These are phyloP conservation scores for Caenorhabditis macrosperma DNA, from an alignment of 2,888 invertebrate genomes.

Conservation along the genomic window DNA sequence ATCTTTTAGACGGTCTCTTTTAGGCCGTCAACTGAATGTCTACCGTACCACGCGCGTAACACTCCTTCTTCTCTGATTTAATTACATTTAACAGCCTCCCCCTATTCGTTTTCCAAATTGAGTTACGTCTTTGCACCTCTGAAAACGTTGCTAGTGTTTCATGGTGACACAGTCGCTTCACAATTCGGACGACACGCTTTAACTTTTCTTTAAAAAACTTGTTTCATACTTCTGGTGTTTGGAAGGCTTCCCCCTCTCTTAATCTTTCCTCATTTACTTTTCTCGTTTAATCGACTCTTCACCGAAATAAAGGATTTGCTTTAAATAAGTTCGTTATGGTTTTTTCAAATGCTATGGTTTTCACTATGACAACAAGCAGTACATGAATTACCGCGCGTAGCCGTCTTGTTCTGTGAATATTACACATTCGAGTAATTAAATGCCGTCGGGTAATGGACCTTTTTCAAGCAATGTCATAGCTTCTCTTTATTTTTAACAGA, in stretches of 20 bases:
- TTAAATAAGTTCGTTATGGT: too few species aligned
- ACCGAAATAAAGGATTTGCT: slow-evolving; percentile 5
- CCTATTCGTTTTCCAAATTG: background rate
- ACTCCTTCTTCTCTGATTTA: slow-evolving; percentile 44
- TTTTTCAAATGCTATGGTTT: too few species aligned
- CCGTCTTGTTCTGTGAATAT: too few species aligned
- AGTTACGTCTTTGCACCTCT: background rate
- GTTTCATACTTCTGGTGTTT: slow-evolving; percentile 5
- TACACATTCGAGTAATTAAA: too few species aligned
- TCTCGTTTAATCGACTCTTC: background rate
- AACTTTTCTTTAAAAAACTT: background rate
- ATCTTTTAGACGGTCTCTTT: background rate
- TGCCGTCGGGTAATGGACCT: too few species aligned
- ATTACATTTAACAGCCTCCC: slow-evolving; percentile 12
- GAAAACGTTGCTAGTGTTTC: background rate
- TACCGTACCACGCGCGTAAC: slow-evolving; percentile 24
- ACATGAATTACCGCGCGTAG: too few species aligned
- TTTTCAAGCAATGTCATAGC: too few species aligned
- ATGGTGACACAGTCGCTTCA: background rate
- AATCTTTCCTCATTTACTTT: background rate
- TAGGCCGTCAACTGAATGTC: background rate
- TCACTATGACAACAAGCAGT: too few species aligned
- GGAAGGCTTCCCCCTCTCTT: background rate
- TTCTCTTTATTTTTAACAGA: too few species aligned
- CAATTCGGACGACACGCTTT: background rate